Evolutionary conservation across 2,888 invertebrate species (phyloP).

Genomic region (Azorinus chamasolen): DNA sequence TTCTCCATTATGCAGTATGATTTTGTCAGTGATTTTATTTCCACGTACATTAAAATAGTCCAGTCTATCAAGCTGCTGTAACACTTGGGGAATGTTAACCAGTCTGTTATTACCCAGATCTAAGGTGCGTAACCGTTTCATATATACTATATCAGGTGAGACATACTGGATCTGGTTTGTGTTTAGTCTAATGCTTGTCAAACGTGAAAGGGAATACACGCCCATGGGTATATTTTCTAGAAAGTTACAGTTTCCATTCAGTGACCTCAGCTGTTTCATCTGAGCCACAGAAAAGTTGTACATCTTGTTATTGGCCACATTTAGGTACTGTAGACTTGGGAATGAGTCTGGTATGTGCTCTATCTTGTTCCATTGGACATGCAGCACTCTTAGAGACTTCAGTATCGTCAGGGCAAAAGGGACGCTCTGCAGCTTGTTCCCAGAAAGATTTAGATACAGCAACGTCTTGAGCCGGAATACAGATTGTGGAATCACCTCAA

Average conservation of each 20-base stretch:
- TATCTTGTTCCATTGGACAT: conserved; percentile 79
- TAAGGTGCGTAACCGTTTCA: conserved; percentile 78
- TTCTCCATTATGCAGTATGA: conserved; percentile 52
- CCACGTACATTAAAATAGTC: conserved; percentile 83
- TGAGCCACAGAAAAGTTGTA: conserved; percentile 79
- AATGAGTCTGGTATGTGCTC: conserved; percentile 74
- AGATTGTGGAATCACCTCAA: conserved; percentile 75
- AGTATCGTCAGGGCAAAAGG: conserved; percentile 71
- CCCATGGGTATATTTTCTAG: conserved; percentile 82
- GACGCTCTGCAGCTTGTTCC: conserved; percentile 74
- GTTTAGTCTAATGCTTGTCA: conserved; percentile 78
- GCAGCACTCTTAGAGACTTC: conserved; percentile 74
- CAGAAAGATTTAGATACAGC: conserved; percentile 75
- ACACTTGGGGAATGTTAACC: conserved; percentile 76
- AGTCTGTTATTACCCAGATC: conserved; percentile 83
- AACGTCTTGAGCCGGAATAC: conserved; percentile 74
- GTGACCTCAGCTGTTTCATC: conserved; percentile 77
- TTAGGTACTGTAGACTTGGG: conserved; percentile 76
- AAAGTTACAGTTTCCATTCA: conserved; percentile 79
- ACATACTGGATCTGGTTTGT: conserved; percentile 80
- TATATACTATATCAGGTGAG: conserved; percentile 79
- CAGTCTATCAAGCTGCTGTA: conserved; percentile 80
- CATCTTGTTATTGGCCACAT: conserved; percentile 79
- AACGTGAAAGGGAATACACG: conserved; percentile 72
- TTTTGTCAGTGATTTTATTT: conserved; percentile 69